phyloP scores from a whole-genome alignment of 1,140 invertebrate genomes.

The Paralvinella palmiformis region DNA sequence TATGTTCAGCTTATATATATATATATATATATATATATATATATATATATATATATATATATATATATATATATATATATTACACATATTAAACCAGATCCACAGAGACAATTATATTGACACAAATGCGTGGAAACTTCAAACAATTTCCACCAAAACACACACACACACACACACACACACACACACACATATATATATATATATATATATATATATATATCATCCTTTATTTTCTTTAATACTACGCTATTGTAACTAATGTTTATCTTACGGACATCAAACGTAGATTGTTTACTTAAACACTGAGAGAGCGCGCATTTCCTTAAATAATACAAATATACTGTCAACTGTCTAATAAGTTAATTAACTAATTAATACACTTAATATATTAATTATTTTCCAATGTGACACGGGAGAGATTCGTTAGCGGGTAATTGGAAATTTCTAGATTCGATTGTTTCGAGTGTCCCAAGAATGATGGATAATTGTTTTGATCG shows the following conservation, averaged over 20 bases:
- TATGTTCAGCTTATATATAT: too few relatives aligned
- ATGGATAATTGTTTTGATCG: too few relatives aligned
- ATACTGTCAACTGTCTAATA: neutral
- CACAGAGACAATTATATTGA: too few relatives aligned
- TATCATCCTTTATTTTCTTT: neutral
- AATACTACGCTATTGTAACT: neutral
- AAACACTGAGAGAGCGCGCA: neutral
- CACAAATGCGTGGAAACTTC: too few relatives aligned
- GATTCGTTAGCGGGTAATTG: too few relatives aligned
- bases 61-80: too few relatives aligned
- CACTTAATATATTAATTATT: neutral
- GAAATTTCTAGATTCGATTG: too few relatives aligned
- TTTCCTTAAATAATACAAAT: neutral
- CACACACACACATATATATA: constrained; percentile 1
- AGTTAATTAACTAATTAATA: neutral
- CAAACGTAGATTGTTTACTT: neutral
- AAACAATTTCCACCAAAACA: neutral
- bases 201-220: neutral
- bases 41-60: too few relatives aligned
- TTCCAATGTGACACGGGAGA: too few relatives aligned
- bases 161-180: neutral
- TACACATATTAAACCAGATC: too few relatives aligned
- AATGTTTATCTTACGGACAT: neutral
- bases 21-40: too few relatives aligned
- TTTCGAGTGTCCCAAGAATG: too few relatives aligned